Evolutionary conservation across 2,797 vertebrate species (phyloP), one percentile per base, ranked within the genome.

Genomic region (Champsocephalus esox): DNA sequence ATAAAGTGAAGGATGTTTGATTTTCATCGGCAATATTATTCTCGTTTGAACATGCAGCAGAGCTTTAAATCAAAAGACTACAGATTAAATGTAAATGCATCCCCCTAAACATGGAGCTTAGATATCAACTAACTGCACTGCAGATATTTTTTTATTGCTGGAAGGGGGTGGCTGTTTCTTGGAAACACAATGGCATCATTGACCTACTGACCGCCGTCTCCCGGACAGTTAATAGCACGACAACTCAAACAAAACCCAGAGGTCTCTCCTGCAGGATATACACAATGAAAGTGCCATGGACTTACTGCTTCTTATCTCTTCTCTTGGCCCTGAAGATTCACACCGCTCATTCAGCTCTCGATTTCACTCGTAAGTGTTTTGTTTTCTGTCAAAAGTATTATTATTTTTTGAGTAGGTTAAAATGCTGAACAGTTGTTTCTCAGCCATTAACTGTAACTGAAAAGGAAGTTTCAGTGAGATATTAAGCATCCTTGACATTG

Each of bases 311-410:
- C 70, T 93, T 59, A 49, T 73, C 34, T 54, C 62, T 92, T 19
- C 70, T 92, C 43, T 66, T 93, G 69, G 66, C 81, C 68, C 69
- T 92, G 79, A 81, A 62, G 76, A 75, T 50, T 5, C 75, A 51
- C 19, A 52, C 48, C 0, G 46, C 49, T 5, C 48, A 45, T 0
- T 81, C 87, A 0, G 90, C 92, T 75, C 94, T 92, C 1, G 93
- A 95, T 83, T 94, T 95, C 78, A 91, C 94, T 46, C 34, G 95
- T 95, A 88, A 95, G 94, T 94, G 70, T 32, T 63, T 75, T 46
- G 34, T 71, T 79, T 70, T 81, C 66, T 45, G 16, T 66, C 17
- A 38, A 38, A 38, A 1, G 19, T 61, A 50, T 45, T 16, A n/a
- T 2, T 49, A 70, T 51, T 49, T 17, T 16, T 41, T 24, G 52